Evolutionary conservation across 2,797 vertebrate genomes (phyloP), one percentile per base, ranked within the genome.

Genomic region (Danio jaintianensis): DNA sequence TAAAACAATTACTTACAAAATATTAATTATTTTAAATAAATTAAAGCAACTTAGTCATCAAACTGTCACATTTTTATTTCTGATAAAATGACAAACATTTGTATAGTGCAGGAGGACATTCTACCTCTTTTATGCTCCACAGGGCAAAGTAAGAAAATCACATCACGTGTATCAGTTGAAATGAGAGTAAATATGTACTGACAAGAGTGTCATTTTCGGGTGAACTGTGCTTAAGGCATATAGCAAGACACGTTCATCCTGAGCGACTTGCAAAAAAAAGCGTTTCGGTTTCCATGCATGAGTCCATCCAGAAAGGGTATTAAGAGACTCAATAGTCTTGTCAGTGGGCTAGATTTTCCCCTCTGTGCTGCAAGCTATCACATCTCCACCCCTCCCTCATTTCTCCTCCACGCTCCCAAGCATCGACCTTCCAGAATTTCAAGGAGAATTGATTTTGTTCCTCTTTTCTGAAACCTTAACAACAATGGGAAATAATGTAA

Each of bases 371-470:
- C 72, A 6, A 85, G 84, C 68, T 64, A 71, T 84, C 85, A 80
- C 79, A 78, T 81, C 81, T 56, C 62, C 52, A 45, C 55, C 86
- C 76, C 72, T 77, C 56, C 53, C 74, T 50, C 13, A 43, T 18
- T 9, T 64, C 66, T 15, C 50, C 52, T 73, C 68, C 63, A 83
- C 73, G 79, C 82, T 76, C 85, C 70, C 70, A 70, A 84, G 85
- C 88, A 80, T 85, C 90, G 91, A 93, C 93, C 92, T 94, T 93
- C 89, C 88, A 80, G 83, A 88, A 86, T 89, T 90, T 91, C 91
- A 92, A 91, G 91, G 91, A 92, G 89, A 93, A 94, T 93, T 89
- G 91, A 93, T 93, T 93, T 90, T 87, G 86, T 86, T 83, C 86
- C 84, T 79, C 68, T 89, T 88, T 89, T 90, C 87, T 84, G 89